A percentile compares a stretch with the other conserved stretches of the same genome.
phyloP scores from a whole-genome alignment of 2,888 invertebrate genomes.

The Cylloceria caligata region DNA sequence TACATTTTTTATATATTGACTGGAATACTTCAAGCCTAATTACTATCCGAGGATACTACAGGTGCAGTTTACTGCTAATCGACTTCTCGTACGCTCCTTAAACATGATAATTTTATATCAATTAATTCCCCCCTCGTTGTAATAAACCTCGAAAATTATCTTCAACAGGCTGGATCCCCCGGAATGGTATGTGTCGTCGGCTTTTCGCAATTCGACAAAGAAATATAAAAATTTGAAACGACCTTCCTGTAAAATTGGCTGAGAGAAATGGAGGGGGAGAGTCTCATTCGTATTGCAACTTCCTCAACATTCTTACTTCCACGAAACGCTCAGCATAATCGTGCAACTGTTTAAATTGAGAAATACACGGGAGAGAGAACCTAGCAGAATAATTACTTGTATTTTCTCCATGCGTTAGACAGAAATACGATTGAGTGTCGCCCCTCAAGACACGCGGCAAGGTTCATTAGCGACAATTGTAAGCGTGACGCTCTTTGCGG shows the following conservation, averaged over 20 bases:
- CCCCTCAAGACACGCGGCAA: slow-evolving; percentile 53
- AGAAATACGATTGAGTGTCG: slow-evolving; percentile 69
- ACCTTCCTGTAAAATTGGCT: slow-evolving; percentile 42
- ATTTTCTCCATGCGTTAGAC: slow-evolving; percentile 53
- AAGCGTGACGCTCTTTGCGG: slow-evolving; percentile 73
- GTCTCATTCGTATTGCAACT: slow-evolving; percentile 27
- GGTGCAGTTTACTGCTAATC: slow-evolving; percentile 7
- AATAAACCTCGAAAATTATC: slow-evolving; percentile 63
- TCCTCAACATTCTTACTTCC: slow-evolving; percentile 33
- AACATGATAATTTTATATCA: slow-evolving; percentile 56
- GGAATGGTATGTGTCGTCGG: slow-evolving; percentile 23
- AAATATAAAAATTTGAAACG: slow-evolving; percentile 12
- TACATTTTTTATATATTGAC: neutral
- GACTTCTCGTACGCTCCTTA: slow-evolving; percentile 15
- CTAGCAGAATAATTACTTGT: slow-evolving; percentile 37
- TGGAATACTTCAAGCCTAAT: slow-evolving; percentile 46
- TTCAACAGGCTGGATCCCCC: slow-evolving; percentile 25
- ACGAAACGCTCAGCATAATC: slow-evolving; percentile 34
- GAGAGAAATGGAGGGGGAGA: slow-evolving; percentile 5
- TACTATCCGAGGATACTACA: slow-evolving; percentile 15
- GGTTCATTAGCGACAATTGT: slow-evolving; percentile 78
- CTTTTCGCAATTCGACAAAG: slow-evolving; percentile 44
- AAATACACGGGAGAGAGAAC: slow-evolving; percentile 29
- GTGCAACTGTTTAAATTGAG: slow-evolving; percentile 44
- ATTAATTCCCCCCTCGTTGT: slow-evolving; percentile 47